Evolutionary conservation across 2,797 vertebrate species (phyloP).

Genomic region (Brachyrhaphis roseni): DNA sequence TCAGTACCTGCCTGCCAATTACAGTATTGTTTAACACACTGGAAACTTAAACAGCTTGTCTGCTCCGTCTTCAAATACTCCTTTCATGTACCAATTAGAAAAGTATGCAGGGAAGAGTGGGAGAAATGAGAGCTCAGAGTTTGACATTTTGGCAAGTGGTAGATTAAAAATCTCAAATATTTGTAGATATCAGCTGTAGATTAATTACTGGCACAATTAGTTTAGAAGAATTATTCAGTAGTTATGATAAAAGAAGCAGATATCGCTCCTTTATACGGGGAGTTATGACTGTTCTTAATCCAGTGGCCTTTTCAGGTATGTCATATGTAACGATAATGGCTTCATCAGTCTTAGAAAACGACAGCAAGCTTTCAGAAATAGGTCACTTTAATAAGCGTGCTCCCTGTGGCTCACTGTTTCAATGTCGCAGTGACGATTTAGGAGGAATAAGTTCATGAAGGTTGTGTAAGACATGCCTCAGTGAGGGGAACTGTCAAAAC

Average conservation of each 20-base stretch:
- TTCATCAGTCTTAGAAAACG: neutral
- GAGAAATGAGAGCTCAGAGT: neutral
- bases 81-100: conserved; percentile 1
- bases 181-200: neutral
- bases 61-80: conserved; percentile 12
- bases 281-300: neutral
- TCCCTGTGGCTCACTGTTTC: neutral
- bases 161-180: neutral
- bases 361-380: conserved; percentile 3
- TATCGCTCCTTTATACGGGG: neutral
- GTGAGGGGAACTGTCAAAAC: neutral
- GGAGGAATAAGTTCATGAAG: neutral
- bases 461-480: neutral
- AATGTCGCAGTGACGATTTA: neutral
- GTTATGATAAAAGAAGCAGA: neutral
- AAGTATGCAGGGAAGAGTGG: neutral
- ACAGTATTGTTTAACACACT: conserved; percentile 13
- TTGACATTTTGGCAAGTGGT: conserved; percentile 8
- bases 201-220: neutral
- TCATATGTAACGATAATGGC: neutral
- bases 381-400: neutral
- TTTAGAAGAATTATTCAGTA: neutral
- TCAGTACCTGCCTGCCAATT: conserved; percentile 30
- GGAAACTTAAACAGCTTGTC: conserved; percentile 23
- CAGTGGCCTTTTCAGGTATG: neutral